These are phyloP conservation scores for Melipona quadrifasciata DNA, from an alignment of 1,140 invertebrate species.

Conservation along the genomic window DNA sequence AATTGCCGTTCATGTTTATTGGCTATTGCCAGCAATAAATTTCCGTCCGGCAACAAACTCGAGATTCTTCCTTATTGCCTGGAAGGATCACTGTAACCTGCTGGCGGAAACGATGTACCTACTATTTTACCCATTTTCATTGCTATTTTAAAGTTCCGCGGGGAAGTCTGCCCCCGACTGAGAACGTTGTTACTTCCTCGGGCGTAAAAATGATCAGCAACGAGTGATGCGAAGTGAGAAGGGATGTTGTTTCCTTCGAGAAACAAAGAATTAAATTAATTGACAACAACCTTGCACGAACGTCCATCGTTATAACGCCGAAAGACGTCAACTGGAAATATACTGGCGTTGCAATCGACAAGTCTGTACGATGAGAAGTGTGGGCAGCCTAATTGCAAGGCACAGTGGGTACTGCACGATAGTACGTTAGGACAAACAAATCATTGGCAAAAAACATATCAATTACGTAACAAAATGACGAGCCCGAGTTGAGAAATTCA, in stretches of 20 bases:
- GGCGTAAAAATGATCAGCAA: not conserved
- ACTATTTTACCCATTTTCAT: constrained; percentile 22
- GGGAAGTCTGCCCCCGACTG: no score
- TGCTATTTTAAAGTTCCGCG: not conserved
- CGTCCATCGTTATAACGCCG: not conserved
- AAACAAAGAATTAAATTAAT: no score
- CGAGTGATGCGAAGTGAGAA: no score
- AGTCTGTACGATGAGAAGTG: not conserved
- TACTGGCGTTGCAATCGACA: not conserved
- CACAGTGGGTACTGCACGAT: not conserved
- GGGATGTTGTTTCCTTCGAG: no score
- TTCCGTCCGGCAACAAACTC: constrained; percentile 2
- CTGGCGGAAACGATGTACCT: not conserved
- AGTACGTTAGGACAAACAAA: not conserved
- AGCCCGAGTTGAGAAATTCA: not conserved
- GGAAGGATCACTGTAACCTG: constrained; percentile 8
- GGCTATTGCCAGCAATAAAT: constrained; percentile 26
- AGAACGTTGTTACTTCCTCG: not conserved
- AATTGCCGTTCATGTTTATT: constrained; percentile 27
- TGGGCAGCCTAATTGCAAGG: not conserved
- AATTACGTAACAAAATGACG: not conserved
- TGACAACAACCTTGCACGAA: not conserved
- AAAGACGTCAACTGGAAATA: not conserved
- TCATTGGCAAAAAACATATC: not conserved
- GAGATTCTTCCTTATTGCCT: constrained; percentile 27